Conservation (phyloP, 2,797 vertebrate species). For the Anableps anableps region DNA sequence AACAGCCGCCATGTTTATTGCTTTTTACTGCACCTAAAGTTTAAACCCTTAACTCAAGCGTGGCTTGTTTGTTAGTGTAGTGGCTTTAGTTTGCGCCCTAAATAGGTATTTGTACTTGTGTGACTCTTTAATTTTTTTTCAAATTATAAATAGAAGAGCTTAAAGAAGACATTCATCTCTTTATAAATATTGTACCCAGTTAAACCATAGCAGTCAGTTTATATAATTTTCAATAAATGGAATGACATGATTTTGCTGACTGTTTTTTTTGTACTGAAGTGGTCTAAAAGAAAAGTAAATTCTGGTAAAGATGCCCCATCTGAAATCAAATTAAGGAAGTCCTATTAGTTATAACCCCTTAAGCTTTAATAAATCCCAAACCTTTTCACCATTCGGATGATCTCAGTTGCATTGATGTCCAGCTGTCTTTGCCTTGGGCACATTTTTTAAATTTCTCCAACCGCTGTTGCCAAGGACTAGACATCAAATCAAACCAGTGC, state of each 20-base stretch:
- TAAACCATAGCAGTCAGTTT: neutral
- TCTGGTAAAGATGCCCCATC: neutral
- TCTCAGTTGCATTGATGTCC: constrained; percentile 39
- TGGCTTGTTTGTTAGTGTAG: neutral
- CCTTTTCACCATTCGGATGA: constrained; percentile 38
- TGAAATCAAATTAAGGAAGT: constrained; percentile 31
- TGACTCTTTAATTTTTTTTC: neutral
- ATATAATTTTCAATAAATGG: neutral
- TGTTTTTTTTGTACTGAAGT: neutral
- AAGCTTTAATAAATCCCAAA: constrained; percentile 56
- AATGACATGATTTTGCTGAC: neutral
- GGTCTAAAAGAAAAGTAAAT: neutral
- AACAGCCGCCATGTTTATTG: neutral
- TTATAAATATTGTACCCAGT: neutral
- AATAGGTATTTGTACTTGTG: neutral
- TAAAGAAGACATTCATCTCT: neutral
- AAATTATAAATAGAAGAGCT: neutral
- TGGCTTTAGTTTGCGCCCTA: neutral
- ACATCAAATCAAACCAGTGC: constrained; percentile 47
- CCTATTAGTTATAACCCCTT: constrained; percentile 24
- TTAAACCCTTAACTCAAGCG: neutral
- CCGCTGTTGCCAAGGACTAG: constrained; percentile 55
- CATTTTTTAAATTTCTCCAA: constrained; percentile 73
- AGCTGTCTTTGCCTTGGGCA: constrained; percentile 46
- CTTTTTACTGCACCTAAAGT: constrained; percentile 9